Evolutionary conservation across 2,113 vertebrate genomes (phyloP), one percentile per base, ranked within the genome.

Genomic region (Dryoscopus gambensis): DNA sequence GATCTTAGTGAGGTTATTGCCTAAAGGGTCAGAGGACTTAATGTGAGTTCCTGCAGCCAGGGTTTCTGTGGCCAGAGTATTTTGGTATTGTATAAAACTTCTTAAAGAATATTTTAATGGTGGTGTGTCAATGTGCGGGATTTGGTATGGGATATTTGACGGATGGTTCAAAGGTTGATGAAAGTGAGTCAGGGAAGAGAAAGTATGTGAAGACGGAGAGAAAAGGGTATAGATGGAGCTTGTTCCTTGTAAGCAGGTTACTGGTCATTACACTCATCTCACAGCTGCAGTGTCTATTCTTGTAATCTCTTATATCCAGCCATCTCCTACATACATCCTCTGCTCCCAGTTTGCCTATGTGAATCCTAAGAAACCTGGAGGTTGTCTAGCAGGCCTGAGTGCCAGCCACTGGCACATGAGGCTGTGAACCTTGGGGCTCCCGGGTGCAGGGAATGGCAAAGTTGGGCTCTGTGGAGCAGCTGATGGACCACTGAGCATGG

Each of bases 391-490:
- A 2, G 67, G 35, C 21, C 39, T 9, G 23, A 39, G n/a, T 24
- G 24, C 21, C 60, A 49, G 56, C 10, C 37, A 9, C 31, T 9
- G 7, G 23, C 2, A 2, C 1, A 1, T 0, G 7, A 42, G 30
- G 18, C 53, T 87, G 50, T 0, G 4, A 37, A 17, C 7, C 30
- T 1, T 50, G 24, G 64, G 44, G 22, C 17, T 89, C 40, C 21
- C 0, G 0, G n/a, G 3, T 21, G 31, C 10, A 17, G 33, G 15
- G 50, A 40, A 2, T 16, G 21, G 40, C 1, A 2, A 42, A 35
- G 23, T 11, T 0, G 0, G 19, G 25, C 85, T 84, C 40, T 0
- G 1, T 47, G 74, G 27, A 35, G 33, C 80, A 42, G 50, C 75
- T 75, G 75, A 30, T 42, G 31, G 18, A 33, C 22, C 30, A 6